phyloP scores from a whole-genome alignment of 2,888 invertebrate genomes.

The Mythimna impura region DNA sequence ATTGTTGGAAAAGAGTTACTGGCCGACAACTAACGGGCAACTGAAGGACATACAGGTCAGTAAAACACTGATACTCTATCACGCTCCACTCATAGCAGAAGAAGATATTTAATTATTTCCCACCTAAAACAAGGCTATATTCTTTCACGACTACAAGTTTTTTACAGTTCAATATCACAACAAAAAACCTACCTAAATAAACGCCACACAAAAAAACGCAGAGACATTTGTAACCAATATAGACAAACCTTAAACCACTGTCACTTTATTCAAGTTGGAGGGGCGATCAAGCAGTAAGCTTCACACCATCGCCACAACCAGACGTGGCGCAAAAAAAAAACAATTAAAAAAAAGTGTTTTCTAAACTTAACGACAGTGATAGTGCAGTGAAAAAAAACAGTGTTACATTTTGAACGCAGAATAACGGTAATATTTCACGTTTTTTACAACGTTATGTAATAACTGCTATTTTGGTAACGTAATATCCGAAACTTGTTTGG shows the following conservation, averaged over 20 bases:
- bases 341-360: slow-evolving; percentile 40
- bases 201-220: slow-evolving; percentile 6
- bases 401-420: slow-evolving; percentile 28
- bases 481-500: slow-evolving; percentile 58
- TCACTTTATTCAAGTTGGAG: slow-evolving; percentile 55
- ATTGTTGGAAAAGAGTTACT: too few species aligned
- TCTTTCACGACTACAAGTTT: too few species aligned
- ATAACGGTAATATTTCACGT: slow-evolving; percentile 47
- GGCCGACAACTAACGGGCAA: too few species aligned
- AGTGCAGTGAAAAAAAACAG: slow-evolving; percentile 57
- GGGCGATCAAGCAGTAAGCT: slow-evolving; percentile 56
- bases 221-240: slow-evolving; percentile 9
- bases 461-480: slow-evolving; percentile 55
- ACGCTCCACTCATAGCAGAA: too few species aligned
- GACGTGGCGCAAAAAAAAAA: slow-evolving; percentile 50
- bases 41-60: too few species aligned
- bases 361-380: slow-evolving; percentile 44
- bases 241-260: slow-evolving; percentile 32
- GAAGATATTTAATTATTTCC: too few species aligned
- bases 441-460: slow-evolving; percentile 46
- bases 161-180: too few species aligned
- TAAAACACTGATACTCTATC: too few species aligned
- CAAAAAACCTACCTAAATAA: background rate
- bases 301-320: slow-evolving; percentile 39
- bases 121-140: too few species aligned